phyloP scores from a whole-genome alignment of 2,113 vertebrate species.

The Salminus brasiliensis region DNA sequence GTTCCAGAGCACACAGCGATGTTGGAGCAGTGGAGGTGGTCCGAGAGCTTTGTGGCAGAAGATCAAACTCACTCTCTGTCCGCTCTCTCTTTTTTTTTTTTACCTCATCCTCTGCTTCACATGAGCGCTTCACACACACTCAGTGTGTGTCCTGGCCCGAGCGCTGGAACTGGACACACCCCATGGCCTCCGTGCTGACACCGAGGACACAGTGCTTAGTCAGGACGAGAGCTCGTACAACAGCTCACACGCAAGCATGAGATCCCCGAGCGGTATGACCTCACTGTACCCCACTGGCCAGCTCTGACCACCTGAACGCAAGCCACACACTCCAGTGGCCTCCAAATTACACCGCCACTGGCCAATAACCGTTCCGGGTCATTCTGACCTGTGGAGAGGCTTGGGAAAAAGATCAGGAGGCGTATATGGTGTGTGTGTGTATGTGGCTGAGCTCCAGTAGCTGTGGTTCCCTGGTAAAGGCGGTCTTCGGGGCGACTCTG shows the following conservation, averaged over 20 bases:
- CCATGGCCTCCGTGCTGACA: slow-evolving; percentile 34
- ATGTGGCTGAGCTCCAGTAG: slow-evolving; percentile 27
- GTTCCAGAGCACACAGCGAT: slow-evolving; percentile 14
- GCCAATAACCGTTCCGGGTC: slow-evolving; percentile 32
- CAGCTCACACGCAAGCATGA: background rate
- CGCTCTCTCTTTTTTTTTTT: slow-evolving; percentile 2
- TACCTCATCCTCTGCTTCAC: background rate
- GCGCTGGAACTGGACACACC: slow-evolving; percentile 51
- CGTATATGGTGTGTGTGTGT: background rate
- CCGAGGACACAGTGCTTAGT: slow-evolving; percentile 43
- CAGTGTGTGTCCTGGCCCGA: slow-evolving; percentile 56
- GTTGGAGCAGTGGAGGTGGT: slow-evolving; percentile 33
- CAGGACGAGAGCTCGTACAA: slow-evolving; percentile 40
- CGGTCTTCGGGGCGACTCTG: slow-evolving; percentile 18
- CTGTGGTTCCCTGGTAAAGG: slow-evolving; percentile 37
- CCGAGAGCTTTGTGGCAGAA: slow-evolving; percentile 40
- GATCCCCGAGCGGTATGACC: slow-evolving; percentile 24
- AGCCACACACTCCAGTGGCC: slow-evolving; percentile 11
- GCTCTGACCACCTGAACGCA: slow-evolving; percentile 8
- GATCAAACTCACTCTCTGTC: slow-evolving; percentile 26
- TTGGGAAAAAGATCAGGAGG: slow-evolving; percentile 33
- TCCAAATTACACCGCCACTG: slow-evolving; percentile 29
- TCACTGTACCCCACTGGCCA: slow-evolving; percentile 25
- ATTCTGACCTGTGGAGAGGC: slow-evolving; percentile 36
- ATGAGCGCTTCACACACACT: slow-evolving; percentile 32